Conservation (phyloP, 92 coral and sea anemone species). For the Palythoa grandiflora region DNA sequence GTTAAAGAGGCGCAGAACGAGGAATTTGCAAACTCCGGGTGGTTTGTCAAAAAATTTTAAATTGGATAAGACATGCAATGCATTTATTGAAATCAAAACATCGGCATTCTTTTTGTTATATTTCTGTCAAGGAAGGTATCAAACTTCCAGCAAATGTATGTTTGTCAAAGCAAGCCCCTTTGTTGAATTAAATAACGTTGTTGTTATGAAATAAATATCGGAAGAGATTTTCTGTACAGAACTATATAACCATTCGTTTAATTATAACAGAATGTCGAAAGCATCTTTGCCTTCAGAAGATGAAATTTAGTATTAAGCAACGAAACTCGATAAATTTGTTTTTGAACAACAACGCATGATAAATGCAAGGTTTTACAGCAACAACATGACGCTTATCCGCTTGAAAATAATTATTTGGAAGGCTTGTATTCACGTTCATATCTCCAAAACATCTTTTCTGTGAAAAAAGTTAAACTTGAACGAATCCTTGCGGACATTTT, state of each 20-base stretch:
- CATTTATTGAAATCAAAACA: constrained; percentile 28
- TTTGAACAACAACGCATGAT: constrained; percentile 33
- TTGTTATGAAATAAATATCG: constrained; percentile 33
- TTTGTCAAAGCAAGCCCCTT: constrained; percentile 39
- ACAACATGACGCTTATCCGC: constrained; percentile 30
- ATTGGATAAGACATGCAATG: constrained; percentile 30
- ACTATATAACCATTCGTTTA: constrained; percentile 32
- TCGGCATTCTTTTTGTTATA: constrained; percentile 18
- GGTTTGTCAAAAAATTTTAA: constrained; percentile 37
- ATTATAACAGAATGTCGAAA: constrained; percentile 32
- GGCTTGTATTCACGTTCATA: constrained; percentile 25
- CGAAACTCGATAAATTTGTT: constrained; percentile 36
- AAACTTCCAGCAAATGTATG: constrained; percentile 32
- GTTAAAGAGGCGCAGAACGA: too few relatives aligned
- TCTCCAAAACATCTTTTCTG: constrained; percentile 30
- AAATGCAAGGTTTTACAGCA: constrained; percentile 44
- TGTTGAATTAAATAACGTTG: constrained; percentile 31
- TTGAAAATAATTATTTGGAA: neutral
- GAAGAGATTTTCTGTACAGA: too few relatives aligned
- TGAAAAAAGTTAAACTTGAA: constrained; percentile 33
- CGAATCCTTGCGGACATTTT: constrained; percentile 28
- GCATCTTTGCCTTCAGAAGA: constrained; percentile 4
- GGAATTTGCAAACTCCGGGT: constrained; percentile 36
- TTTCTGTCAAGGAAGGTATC: constrained; percentile 32
- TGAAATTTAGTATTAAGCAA: constrained; percentile 34